phyloP scores from a whole-genome alignment of 2,113 vertebrate species.

The Cyanistes caeruleus region DNA sequence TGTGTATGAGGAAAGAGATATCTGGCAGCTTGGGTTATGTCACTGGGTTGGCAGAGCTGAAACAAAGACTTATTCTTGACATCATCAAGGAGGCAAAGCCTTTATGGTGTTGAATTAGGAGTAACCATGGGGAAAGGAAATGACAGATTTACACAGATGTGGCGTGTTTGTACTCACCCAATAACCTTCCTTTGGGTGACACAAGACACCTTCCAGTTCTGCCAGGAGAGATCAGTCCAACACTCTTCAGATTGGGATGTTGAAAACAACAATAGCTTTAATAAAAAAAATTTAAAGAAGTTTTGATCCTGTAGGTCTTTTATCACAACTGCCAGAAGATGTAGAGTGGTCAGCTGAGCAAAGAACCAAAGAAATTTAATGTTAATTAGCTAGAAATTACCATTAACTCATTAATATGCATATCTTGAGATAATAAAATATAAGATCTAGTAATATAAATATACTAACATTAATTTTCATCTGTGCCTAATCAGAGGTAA shows the following conservation, averaged over 20 bases:
- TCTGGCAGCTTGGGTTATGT: not conserved
- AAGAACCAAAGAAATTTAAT: not conserved
- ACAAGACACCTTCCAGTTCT: not conserved
- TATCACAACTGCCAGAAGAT: not conserved
- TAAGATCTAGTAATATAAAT: not conserved
- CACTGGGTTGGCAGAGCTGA: not conserved
- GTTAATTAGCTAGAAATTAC: not conserved
- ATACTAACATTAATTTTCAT: not conserved
- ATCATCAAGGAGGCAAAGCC: not conserved
- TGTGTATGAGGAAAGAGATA: not conserved
- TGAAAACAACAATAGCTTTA: not conserved
- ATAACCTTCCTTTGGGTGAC: not conserved
- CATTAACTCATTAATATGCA: not conserved
- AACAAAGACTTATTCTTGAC: conserved; percentile 1
- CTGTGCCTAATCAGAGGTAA: not conserved
- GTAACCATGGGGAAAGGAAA: not conserved
- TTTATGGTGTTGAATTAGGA: not conserved
- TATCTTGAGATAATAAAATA: not conserved
- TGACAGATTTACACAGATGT: not conserved
- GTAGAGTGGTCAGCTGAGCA: not conserved
- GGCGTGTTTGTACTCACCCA: not conserved
- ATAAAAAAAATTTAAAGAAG: too few species aligned
- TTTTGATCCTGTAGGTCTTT: not conserved
- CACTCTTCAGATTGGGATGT: not conserved
- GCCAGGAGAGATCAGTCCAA: not conserved